A percentile compares a stretch with the other conserved stretches of the same genome.
These are phyloP conservation scores for Vireo altiloquus DNA, from an alignment of 2,113 vertebrate genomes.

Conservation along the genomic window DNA sequence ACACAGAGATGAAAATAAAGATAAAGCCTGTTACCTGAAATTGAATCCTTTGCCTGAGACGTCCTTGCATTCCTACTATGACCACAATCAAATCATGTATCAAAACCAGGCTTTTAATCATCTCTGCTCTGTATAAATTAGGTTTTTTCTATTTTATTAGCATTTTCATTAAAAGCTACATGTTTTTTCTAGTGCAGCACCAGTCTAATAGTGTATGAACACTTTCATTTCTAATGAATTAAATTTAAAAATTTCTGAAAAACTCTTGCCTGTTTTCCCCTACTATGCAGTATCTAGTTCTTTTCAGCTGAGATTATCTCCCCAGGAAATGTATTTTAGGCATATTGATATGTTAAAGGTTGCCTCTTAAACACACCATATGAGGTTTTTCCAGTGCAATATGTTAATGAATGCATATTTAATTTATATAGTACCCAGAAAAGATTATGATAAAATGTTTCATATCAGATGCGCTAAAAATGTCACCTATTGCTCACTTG, in stretches of 20 bases:
- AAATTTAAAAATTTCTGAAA: not conserved
- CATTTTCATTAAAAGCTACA: not conserved
- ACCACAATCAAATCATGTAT: not conserved
- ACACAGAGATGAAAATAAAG: not conserved
- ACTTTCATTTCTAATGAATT: not conserved
- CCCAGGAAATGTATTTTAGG: not conserved
- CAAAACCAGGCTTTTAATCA: not conserved
- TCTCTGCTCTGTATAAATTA: not conserved
- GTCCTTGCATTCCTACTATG: not conserved
- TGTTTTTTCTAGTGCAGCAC: not conserved
- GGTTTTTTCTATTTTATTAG: not conserved
- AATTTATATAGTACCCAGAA: not conserved
- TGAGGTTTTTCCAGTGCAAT: not conserved
- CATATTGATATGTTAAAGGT: not conserved
- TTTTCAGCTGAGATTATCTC: not conserved
- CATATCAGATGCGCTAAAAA: not conserved
- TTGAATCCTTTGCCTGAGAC: not conserved
- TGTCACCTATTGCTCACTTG: slow-evolving; percentile 37
- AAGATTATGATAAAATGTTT: slow-evolving; percentile 10
- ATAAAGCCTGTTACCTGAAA: not conserved
- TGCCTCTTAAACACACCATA: slow-evolving; percentile 4
- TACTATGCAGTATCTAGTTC: not conserved
- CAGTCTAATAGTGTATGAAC: not conserved
- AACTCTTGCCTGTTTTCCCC: not conserved
- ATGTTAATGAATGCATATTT: not conserved